phyloP scores from a whole-genome alignment of 2,888 invertebrate species.

The Drosophila nr. fundita region DNA sequence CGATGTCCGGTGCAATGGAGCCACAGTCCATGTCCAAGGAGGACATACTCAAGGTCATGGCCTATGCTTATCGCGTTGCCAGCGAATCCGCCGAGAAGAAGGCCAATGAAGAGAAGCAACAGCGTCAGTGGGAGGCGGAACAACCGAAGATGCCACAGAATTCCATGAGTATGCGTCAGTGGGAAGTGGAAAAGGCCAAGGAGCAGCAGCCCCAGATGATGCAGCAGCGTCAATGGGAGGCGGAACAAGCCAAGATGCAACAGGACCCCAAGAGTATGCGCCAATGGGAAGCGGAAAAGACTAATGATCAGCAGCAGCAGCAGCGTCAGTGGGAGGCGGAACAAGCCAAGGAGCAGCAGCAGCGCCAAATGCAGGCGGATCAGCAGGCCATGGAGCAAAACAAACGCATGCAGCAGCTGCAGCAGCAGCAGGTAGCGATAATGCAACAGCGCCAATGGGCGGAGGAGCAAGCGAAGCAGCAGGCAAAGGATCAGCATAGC shows the following conservation, averaged over 20 bases:
- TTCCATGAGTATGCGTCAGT: not conserved
- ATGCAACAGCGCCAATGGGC: conserved; percentile 37
- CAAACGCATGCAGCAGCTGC: conserved; percentile 10
- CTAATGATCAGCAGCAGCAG: not conserved
- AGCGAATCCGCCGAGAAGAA: conserved; percentile 38
- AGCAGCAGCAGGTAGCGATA: conserved; percentile 2
- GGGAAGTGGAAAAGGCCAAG: conserved; percentile 1
- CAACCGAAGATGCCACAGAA: not conserved
- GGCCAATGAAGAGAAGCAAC: conserved; percentile 41
- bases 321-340: conserved; percentile 12
- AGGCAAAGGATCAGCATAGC: conserved; percentile 24
- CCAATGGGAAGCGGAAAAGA: conserved; percentile 1
- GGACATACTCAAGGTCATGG: conserved; percentile 76
- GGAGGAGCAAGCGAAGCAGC: conserved; percentile 29
- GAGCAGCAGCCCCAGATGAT: not conserved
- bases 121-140: conserved; percentile 8
- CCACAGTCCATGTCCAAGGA: conserved; percentile 63
- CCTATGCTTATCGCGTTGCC: conserved; percentile 80
- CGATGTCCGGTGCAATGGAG: conserved; percentile 6
- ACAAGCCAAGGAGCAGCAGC: conserved; percentile 4
- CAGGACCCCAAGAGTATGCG: not conserved
- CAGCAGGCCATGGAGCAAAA: conserved; percentile 9
- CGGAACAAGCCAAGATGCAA: not conserved
- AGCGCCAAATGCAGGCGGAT: conserved; percentile 15
- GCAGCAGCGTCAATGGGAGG: conserved; percentile 3